Conservation (phyloP, 2,797 vertebrate species). For the Margarornis squamiger region DNA sequence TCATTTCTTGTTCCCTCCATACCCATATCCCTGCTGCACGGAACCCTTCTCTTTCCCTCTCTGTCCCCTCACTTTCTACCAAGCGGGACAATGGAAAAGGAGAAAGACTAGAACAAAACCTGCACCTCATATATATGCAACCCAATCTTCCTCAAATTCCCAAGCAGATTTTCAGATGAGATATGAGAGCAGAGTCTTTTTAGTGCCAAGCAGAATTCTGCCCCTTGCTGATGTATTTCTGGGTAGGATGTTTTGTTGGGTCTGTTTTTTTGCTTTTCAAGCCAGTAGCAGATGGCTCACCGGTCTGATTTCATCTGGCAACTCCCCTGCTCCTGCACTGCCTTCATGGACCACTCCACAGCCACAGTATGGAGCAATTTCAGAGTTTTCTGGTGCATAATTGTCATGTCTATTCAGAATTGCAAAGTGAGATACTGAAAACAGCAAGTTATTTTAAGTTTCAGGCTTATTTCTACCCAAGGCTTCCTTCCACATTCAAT, state of each 20-base stretch:
- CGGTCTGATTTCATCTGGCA: conserved; percentile 25
- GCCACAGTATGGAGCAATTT: conserved; percentile 36
- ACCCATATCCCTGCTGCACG: too few species aligned
- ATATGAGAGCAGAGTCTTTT: neutral
- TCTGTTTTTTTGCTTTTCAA: neutral
- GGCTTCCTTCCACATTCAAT: conserved; percentile 75
- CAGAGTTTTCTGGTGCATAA: conserved; percentile 43
- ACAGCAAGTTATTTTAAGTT: conserved; percentile 71
- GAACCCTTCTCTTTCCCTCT: neutral
- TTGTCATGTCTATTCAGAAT: conserved; percentile 33
- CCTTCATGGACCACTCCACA: neutral
- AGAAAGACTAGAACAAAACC: neutral
- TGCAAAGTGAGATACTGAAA: conserved; percentile 44
- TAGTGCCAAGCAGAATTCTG: neutral
- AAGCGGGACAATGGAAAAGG: neutral
- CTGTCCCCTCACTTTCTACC: neutral
- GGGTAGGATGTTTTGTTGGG: neutral
- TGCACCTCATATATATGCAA: neutral
- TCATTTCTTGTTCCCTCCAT: neutral
- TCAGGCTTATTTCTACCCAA: conserved; percentile 75
- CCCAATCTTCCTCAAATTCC: neutral
- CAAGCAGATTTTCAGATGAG: neutral
- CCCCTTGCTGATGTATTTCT: neutral
- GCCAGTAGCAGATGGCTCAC: conserved; percentile 32
- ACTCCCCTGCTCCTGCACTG: neutral